These are phyloP conservation scores for Podarcis raffonei DNA, from an alignment of 2,113 vertebrate genomes.

Conservation along the genomic window DNA sequence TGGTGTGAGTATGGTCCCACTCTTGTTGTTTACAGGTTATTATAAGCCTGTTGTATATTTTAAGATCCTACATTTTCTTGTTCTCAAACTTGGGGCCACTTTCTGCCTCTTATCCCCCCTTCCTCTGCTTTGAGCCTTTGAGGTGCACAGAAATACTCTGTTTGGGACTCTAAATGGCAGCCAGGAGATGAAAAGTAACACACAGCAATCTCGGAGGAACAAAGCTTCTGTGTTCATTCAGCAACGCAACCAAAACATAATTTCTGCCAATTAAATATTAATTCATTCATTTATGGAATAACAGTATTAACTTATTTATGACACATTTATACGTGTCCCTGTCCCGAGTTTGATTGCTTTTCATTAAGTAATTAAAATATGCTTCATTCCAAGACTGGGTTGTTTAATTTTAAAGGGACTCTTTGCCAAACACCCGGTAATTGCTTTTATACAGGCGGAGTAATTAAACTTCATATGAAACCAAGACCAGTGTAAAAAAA, in stretches of 20 bases:
- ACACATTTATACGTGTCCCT: constrained; percentile 19
- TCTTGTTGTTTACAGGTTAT: too few relatives aligned
- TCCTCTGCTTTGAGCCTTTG: neutral
- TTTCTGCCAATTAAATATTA: constrained; percentile 62
- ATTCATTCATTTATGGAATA: constrained; percentile 43
- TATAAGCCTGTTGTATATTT: neutral
- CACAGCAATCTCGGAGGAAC: neutral
- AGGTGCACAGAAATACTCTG: neutral
- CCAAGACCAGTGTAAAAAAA: neutral
- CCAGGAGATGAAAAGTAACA: neutral
- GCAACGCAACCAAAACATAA: constrained; percentile 11
- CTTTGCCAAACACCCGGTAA: constrained; percentile 30
- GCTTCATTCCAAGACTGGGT: constrained; percentile 28
- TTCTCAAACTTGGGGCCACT: neutral
- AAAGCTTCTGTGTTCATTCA: neutral
- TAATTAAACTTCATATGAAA: constrained; percentile 1
- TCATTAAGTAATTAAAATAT: constrained; percentile 50
- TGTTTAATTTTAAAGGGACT: constrained; percentile 33
- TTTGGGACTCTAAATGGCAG: neutral
- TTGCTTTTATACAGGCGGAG: constrained; percentile 41
- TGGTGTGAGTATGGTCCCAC: too few relatives aligned
- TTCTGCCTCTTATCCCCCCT: neutral
- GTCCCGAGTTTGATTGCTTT: constrained; percentile 25
- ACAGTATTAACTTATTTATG: constrained; percentile 54
- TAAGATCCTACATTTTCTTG: too few relatives aligned